Conservation (phyloP, 2,113 vertebrate species). For the Heterochromis multidens region DNA sequence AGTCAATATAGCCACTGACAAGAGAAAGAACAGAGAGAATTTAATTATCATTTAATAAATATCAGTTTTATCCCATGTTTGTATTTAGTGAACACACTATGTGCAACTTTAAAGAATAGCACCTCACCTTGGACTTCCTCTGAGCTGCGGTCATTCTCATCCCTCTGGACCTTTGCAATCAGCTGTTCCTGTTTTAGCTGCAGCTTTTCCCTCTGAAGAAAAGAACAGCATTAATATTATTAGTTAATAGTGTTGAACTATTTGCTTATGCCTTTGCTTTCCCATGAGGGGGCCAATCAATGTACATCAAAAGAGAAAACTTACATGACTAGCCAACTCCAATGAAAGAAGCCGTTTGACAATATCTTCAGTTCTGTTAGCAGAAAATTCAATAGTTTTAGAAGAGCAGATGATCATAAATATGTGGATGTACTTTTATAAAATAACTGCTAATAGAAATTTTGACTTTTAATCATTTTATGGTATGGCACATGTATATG, state of each 20-base stretch:
- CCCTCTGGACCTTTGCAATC: slow-evolving; percentile 82
- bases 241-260: background rate
- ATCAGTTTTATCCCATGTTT: background rate
- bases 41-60: background rate
- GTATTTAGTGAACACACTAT: background rate
- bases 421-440: background rate
- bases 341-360: slow-evolving; percentile 87
- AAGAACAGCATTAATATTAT: background rate
- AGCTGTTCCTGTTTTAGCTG: slow-evolving; percentile 83
- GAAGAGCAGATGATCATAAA: background rate
- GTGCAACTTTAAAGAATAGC: background rate
- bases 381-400: slow-evolving; percentile 17
- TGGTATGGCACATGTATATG: background rate
- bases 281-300: background rate
- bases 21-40: background rate
- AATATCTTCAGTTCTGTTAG: slow-evolving; percentile 83
- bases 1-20: slow-evolving; percentile 85
- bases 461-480: background rate
- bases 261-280: background rate
- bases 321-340: slow-evolving; percentile 89
- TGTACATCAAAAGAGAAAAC: slow-evolving; percentile 10
- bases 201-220: slow-evolving; percentile 84
- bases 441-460: background rate
- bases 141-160: slow-evolving; percentile 80
- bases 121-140: slow-evolving; percentile 84